Percentiles rank a stretch among this genome's conserved stretches.
Evolutionary conservation across 2,113 vertebrate genomes (phyloP).

Genomic region (Corapipo altera): DNA sequence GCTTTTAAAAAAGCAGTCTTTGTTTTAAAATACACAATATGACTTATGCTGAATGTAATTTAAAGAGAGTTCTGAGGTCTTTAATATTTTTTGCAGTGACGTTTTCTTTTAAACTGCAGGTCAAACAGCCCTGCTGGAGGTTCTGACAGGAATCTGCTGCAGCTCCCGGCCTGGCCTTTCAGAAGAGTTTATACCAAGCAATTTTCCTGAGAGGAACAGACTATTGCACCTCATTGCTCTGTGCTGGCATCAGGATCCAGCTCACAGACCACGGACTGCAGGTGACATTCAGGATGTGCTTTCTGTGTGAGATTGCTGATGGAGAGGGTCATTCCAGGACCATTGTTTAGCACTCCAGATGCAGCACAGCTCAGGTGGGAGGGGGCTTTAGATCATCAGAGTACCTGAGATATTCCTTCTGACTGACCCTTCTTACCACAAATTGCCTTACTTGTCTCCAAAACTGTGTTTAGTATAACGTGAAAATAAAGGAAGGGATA

Average conservation of each 20-base stretch:
- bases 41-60: neutral
- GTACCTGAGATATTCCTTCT: neutral
- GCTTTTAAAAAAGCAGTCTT: neutral
- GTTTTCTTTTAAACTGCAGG: slow-evolving; percentile 17
- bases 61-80: neutral
- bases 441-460: neutral
- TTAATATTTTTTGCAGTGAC: neutral
- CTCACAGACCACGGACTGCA: slow-evolving; percentile 1
- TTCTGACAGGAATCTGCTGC: neutral
- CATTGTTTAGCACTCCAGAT: neutral
- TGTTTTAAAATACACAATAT: neutral
- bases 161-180: slow-evolving; percentile 29
- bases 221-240: slow-evolving; percentile 28
- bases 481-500: neutral
- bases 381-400: neutral
- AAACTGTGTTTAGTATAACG: neutral
- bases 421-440: neutral
- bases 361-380: neutral
- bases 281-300: neutral
- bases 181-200: slow-evolving; percentile 21
- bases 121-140: neutral
- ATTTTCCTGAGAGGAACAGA: neutral
- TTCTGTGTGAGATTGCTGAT: neutral
- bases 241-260: slow-evolving; percentile 65
- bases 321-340: neutral